Base-by-base conservation (phyloP, 2,113 vertebrate genomes). In the Nyctibius bracteatus region DNA sequence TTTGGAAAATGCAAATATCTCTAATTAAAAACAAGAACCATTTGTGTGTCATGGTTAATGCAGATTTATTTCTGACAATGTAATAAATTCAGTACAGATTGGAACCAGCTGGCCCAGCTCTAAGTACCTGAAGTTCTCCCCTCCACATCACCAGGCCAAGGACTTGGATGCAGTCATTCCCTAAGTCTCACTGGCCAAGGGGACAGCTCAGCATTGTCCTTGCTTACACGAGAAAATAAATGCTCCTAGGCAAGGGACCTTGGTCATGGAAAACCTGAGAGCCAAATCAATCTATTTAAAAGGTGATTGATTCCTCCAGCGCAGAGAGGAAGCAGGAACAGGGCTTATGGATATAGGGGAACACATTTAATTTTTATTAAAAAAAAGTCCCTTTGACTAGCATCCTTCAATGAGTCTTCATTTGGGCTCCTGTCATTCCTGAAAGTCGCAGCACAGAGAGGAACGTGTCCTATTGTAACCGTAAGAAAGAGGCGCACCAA, bases 151-250 rank as follows among this genome's bases (percentile, higher is more conserved):
- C 47, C 81, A 81, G 81, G 49, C 30, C 33, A 47, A 55, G 73
- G 81, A 44, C 44, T 72, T 0, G 0, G 54, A 23, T 49, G 33
- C 35, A 62, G 55, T 70, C 2, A 3, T 65, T 7, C 72, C 5
- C 0, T n/a, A 58, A 70, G 72, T 82, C 58, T 61, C 44, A 8
- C 39, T 16, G 54, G 54, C 75, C 39, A 24, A 78, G 77, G 84
- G 66, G 49, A 93, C 44, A 86, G 78, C 70, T 95, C 92, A 94
- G 87, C 71, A 54, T 47, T 82, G 84, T 86, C 66, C 92, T 94
- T 94, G 78, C 81, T 84, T 90, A 65, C 35, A 57, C 28, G 25
- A 61, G 58, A 14, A 86, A 91, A 91, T 55, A 94, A 94, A 58
- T 2, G 3, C 49, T 91, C 22, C 44, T 43, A 28, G 65, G 57